phyloP scores from a whole-genome alignment of 37 sponge, comb jelly and placozoan species.

The Halisarca cf. caerulea region DNA sequence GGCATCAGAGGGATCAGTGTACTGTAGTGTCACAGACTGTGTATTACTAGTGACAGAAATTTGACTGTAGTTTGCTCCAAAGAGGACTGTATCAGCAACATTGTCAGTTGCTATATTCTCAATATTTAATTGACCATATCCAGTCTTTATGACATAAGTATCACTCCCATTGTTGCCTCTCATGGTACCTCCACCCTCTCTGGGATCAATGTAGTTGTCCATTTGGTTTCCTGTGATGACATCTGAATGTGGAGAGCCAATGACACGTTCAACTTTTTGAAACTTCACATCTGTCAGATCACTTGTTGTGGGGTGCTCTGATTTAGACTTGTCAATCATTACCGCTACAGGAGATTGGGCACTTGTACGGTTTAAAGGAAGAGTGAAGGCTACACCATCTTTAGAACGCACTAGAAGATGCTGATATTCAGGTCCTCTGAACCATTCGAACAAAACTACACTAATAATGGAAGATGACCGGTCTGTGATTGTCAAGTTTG shows the following conservation, averaged over 20 bases:
- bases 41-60: background rate
- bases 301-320: too few species aligned
- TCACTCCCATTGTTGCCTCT: conserved; percentile 23
- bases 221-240: background rate
- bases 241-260: conserved; percentile 5
- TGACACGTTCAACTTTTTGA: background rate
- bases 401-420: background rate
- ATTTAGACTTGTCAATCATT: background rate
- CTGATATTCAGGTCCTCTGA: background rate
- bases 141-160: conserved; percentile 20
- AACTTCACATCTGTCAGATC: too few species aligned
- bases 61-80: background rate
- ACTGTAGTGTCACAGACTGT: background rate
- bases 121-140: conserved; percentile 1
- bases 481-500: too few species aligned
- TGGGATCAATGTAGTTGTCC: conserved; percentile 27
- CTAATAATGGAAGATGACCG: background rate
- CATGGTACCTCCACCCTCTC: background rate
- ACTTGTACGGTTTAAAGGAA: too few species aligned
- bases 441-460: conserved; percentile 3
- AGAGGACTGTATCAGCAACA: background rate
- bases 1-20: background rate
- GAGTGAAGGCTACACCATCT: too few species aligned
- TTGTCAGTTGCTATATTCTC: conserved; percentile 21
- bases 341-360: background rate